Evolutionary conservation across 2,113 vertebrate genomes (phyloP), one percentile per base, ranked within the genome.

Genomic region (Eulemur macaco): DNA sequence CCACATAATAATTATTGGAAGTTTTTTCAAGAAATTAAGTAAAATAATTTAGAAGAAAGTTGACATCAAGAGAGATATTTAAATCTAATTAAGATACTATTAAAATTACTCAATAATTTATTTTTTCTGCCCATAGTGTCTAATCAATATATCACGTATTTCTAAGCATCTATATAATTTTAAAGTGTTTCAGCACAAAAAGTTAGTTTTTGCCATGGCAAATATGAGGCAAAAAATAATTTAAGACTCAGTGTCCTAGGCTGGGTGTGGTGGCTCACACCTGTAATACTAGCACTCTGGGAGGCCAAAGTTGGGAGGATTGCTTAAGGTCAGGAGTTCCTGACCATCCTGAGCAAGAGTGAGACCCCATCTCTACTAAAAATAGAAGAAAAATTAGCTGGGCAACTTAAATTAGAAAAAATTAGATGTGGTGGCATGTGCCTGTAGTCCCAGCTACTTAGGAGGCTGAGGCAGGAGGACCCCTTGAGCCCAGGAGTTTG

Each of bases 11-110:
- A 47, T 77, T 77, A 56, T 1, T 74, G 12, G 25, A 82, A 31
- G 6, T 3, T 18, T 89, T 88, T 91, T 64, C 0, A 76, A 81
- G 37, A 76, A 88, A 31, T 82, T 66, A 86, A 68, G 7, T 78
- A 74, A 97, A 89, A 78, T 56, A 86, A 81, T 54, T 91, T 60
- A 66, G 64, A 89, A 94, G 74, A 29, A 76, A 20, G 13, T 45
- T 39, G 34, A 76, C 71, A 76, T 42, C 8, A 58, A 63, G 29
- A 80, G 66, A 0, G 2, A 88, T 54, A 66, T 45, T 68, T 47
- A 29, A 64, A 47, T 77, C 6, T 20, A 68, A 95, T 88, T 8
- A 71, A 91, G 10, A 27, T 52, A 60, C 25, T n/a, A 87, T 81
- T 95, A 56, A 71, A 84, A 85, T 73, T 39, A 86, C 3, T 84